A percentile compares a stretch with the other conserved stretches of the same genome.
phyloP scores from a whole-genome alignment of 2,888 invertebrate species.

The Pristionchus maxplancki region DNA sequence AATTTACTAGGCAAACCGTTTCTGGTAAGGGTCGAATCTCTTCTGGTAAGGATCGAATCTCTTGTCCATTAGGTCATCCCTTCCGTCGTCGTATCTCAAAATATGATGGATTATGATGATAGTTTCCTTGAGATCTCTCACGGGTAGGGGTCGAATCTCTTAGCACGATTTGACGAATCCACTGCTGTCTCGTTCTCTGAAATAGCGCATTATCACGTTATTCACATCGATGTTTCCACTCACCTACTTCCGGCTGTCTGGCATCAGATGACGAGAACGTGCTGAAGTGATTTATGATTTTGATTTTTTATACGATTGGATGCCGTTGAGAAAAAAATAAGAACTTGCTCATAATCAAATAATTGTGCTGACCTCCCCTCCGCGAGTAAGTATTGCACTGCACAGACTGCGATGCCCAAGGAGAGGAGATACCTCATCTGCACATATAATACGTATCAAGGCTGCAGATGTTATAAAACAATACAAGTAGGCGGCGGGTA shows the following conservation, averaged over 20 bases:
- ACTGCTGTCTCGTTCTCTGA: neutral
- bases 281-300: neutral
- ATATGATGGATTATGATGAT: neutral
- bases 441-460: neutral
- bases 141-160: constrained; percentile 28
- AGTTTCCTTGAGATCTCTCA: too few species aligned
- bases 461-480: neutral
- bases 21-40: constrained; percentile 53
- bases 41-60: constrained; percentile 48
- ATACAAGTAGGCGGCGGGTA: too few species aligned
- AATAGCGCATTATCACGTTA: neutral
- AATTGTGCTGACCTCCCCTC: neutral
- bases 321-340: neutral
- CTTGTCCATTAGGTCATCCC: neutral
- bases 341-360: neutral
- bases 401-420: neutral
- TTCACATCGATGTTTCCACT: neutral
- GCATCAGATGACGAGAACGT: neutral
- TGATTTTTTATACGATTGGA: neutral
- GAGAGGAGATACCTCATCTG: neutral
- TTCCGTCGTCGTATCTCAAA: constrained; percentile 1
- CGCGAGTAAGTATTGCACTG: neutral
- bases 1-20: constrained; percentile 30
- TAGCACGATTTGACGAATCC: neutral
- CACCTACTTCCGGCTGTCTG: neutral